Evolutionary conservation across 2,888 invertebrate genomes (phyloP), one percentile per base, ranked within the genome.

Genomic region (Caenorhabditis japonica): DNA sequence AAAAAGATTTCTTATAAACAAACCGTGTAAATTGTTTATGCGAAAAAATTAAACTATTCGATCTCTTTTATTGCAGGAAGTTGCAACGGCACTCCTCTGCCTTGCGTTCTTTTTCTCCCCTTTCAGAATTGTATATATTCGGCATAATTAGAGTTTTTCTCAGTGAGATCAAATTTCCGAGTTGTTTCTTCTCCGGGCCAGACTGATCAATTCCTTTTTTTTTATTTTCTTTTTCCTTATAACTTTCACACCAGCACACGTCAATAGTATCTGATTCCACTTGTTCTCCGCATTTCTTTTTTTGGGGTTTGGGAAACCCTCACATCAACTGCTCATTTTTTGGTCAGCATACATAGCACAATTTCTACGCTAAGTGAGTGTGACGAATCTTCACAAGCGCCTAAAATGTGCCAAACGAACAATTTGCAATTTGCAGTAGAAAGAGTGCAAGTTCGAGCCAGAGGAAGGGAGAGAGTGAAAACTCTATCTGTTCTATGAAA

Each of bases 21-120:
- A 66, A 66, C 43, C 27, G 56, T 41, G 21, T 8, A 34, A 17
- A 27, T 56, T 66, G 66, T 66, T 66, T 66, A 66, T 56, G 34
- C 15, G 38, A 21, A 23, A 51, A 21, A 43, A 17, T 30, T 23
- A 41, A 52, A 17, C 38, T 39, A 62, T 52, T 53, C 52, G 46
- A 44, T 53, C 19, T n/a, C 39, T 51, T 15, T 25, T 41, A 49
- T 49, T 51, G 51, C 56, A 53, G 56, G 66, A 66, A 46, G 47
- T 43, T 33, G 49, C 7, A 30, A 30, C 27, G 30, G 17, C 36
- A 27, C 25, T 30, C 38, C 19, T 4, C 19, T 17, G 33, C 39
- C 46, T 47, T 30, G 19, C 19, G 59, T 49, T 59, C 38, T 59
- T 58, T n/a, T n/a, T n/a, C n/a, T n/a, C n/a, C n/a, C 25, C 52